phyloP scores from a whole-genome alignment of 1,140 invertebrate genomes.

The Pogonomyrmex californicus region DNA sequence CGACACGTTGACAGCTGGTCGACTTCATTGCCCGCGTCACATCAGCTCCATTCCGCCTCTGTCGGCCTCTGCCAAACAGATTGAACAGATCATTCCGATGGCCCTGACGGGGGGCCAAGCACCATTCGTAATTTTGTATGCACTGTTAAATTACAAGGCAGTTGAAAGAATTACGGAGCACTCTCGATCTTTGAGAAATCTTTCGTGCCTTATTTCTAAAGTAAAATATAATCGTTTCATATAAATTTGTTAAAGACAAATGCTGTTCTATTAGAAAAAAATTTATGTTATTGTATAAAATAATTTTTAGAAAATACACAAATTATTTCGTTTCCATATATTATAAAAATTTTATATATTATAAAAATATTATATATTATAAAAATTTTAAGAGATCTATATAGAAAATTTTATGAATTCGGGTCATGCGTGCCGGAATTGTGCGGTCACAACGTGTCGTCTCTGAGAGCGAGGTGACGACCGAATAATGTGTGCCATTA shows the following conservation, averaged over 20 bases:
- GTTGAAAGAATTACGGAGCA: neutral
- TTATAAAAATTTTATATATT: neutral
- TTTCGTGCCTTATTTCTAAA: neutral
- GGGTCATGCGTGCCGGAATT: conserved; percentile 10
- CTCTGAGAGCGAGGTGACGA: conserved; percentile 29
- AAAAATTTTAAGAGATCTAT: neutral
- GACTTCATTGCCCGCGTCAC: conserved; percentile 51
- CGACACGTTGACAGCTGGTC: conserved; percentile 38
- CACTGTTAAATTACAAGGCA: neutral
- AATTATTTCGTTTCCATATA: neutral
- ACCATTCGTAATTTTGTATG: conserved; percentile 46
- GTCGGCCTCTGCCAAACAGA: conserved; percentile 34
- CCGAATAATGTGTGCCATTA: conserved; percentile 72
- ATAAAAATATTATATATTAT: neutral
- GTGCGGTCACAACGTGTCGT: conserved; percentile 3
- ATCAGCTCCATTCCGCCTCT: conserved; percentile 9
- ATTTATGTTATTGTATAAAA: neutral
- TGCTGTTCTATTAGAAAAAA: neutral
- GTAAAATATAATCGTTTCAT: neutral
- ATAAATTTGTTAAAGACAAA: neutral
- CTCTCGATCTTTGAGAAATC: neutral
- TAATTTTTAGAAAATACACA: neutral
- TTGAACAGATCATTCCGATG: conserved; percentile 70
- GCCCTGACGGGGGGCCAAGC: conserved; percentile 54
- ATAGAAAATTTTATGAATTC: conserved; percentile 17